Evolutionary conservation across 2,113 vertebrate species (phyloP), one percentile per base, ranked within the genome.

Genomic region (Sinocyclocheilus anshuiensis): DNA sequence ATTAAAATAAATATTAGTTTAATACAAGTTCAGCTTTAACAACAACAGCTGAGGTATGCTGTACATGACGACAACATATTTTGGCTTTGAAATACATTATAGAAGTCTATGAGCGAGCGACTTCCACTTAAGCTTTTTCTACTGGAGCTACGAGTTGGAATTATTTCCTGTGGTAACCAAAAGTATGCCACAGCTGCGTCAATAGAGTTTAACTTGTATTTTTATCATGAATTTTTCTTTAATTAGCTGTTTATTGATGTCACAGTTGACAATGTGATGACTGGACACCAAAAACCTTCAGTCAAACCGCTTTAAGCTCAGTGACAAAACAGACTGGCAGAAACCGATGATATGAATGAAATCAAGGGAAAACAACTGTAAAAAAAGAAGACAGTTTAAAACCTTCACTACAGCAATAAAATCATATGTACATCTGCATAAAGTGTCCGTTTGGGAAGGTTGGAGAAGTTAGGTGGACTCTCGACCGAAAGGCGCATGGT

Each of bases 371-470:
- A 29, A 45, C 93, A 93, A 92, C 87, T 88, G 92, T 92, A 89
- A 10, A 45, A 45, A 94, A 91, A 94, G 29, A 95, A 94, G 94
- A 95, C 95, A 96, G 96, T 96, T 96, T 96, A 96, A 96, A 97
- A 95, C 92, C 93, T 95, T 95, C 94, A 69, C 94, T 95, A 94
- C 93, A 94, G 95, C 94, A 96, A 94, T 92, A 93, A 95, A 95
- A 96, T 94, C 74, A 59, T 77, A 50, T 89, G 89, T 97, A 97
- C 88, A 87, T 76, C 88, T 86, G 88, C 80, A 87, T 74, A 74
- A 81, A 85, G 83, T 96, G 96, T 96, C 97, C 95, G 96, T 77
- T 82, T 63, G 61, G 86, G 85, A 81, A 80, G 63, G 67, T 75
- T 59, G 88, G 82, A 86, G 61, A 84, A 69, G 39, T 71, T 55